Percentiles rank a stretch among this genome's conserved stretches.
Evolutionary conservation across 92 coral and sea anemone genomes (phyloP).

Genomic region (Bergia sp.): DNA sequence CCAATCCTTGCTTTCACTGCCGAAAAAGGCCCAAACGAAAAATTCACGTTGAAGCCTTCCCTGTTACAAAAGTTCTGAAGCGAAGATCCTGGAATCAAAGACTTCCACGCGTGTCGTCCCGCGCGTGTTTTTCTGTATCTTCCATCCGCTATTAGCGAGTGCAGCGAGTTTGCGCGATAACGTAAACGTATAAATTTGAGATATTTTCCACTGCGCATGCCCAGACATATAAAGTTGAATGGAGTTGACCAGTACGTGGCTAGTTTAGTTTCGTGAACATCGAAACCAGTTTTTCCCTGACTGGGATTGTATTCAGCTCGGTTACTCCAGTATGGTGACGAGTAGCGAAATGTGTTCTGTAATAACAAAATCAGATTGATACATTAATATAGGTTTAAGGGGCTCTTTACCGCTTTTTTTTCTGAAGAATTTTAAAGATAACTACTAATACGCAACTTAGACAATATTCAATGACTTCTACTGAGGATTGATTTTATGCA

Average conservation of each 20-base stretch:
- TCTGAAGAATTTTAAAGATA: too few species aligned
- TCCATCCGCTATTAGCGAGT: conserved; percentile 57
- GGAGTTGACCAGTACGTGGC: conserved; percentile 54
- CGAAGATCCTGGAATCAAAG: conserved; percentile 41
- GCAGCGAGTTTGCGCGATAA: conserved; percentile 51
- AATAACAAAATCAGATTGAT: background rate
- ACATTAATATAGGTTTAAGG: background rate
- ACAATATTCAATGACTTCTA: too few species aligned
- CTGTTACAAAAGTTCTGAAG: conserved; percentile 49
- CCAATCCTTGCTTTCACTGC: conserved; percentile 59
- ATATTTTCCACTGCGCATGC: conserved; percentile 42
- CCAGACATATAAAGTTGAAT: conserved; percentile 54
- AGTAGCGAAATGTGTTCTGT: conserved; percentile 55
- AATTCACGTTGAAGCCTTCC: conserved; percentile 51
- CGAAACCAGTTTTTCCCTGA: conserved; percentile 42
- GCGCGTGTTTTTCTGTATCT: conserved; percentile 35
- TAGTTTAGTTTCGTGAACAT: conserved; percentile 51
- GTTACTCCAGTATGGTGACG: conserved; percentile 49
- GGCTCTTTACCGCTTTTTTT: too few species aligned
- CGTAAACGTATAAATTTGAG: conserved; percentile 44
- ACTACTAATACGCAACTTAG: too few species aligned
- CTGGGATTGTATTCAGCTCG: conserved; percentile 10
- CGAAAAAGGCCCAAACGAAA: background rate
- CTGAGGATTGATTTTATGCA: too few species aligned
- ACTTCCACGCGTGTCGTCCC: conserved; percentile 56